Percentiles rank a stretch among this genome's conserved stretches.
phyloP scores from a whole-genome alignment of 2,797 vertebrate species.

The Pangasius macronema region DNA sequence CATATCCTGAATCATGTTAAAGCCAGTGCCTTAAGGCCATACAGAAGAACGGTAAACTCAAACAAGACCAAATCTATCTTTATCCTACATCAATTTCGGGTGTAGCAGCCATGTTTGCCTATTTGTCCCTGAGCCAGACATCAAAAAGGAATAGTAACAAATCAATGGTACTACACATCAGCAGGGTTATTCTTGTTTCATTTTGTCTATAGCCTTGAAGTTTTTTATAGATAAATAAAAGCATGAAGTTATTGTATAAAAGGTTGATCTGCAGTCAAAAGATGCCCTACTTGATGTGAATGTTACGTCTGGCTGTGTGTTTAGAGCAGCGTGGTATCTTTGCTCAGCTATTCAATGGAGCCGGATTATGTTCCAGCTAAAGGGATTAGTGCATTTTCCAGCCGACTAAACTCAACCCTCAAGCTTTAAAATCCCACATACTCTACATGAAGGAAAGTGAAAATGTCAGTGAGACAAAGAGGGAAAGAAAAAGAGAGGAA shows the following conservation, averaged over 20 bases:
- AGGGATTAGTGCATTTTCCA: slow-evolving; percentile 73
- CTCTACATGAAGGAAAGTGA: slow-evolving; percentile 31
- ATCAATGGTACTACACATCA: not conserved
- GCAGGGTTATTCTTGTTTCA: not conserved
- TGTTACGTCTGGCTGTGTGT: slow-evolving; percentile 29
- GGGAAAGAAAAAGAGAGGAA: slow-evolving; percentile 18
- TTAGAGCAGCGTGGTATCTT: slow-evolving; percentile 35
- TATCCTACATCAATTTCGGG: slow-evolving; percentile 42
- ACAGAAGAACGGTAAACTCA: slow-evolving; percentile 14
- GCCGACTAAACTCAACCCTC: slow-evolving; percentile 67
- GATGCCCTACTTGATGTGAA: slow-evolving; percentile 15
- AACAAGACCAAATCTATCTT: slow-evolving; percentile 28
- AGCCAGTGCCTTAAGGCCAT: not conserved
- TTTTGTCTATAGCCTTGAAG: not conserved
- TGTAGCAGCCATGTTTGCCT: slow-evolving; percentile 7
- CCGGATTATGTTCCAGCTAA: slow-evolving; percentile 64
- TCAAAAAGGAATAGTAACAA: slow-evolving; percentile 19
- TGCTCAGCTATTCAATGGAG: slow-evolving; percentile 61
- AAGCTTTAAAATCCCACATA: slow-evolving; percentile 50
- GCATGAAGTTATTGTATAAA: not conserved
- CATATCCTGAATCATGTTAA: not conserved
- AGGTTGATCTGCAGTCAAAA: not conserved
- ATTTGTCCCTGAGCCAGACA: slow-evolving; percentile 24
- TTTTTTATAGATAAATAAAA: not conserved
- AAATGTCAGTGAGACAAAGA: slow-evolving; percentile 8